phyloP scores from a whole-genome alignment of 1,140 invertebrate genomes.

The Drosophila truncata region DNA sequence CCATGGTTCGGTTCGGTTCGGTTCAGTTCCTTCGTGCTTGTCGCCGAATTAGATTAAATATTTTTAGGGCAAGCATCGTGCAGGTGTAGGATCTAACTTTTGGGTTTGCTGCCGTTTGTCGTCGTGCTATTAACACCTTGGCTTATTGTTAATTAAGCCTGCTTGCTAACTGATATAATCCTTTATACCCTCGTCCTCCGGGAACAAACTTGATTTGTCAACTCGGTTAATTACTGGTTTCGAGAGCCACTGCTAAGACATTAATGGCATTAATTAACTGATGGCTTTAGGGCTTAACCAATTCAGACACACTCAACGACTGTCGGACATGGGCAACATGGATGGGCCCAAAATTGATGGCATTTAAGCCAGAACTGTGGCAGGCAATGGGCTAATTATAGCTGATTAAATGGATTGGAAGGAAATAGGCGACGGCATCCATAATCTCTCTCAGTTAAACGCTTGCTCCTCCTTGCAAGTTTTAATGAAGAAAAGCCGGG shows the following conservation, averaged over 20 bases:
- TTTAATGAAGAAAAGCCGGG: too few species aligned
- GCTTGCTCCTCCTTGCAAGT: neutral
- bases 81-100: conserved; percentile 11
- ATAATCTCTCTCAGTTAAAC: neutral
- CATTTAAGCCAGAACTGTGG: conserved; percentile 17
- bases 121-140: conserved; percentile 68
- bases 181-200: conserved; percentile 14
- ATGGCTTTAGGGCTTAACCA: conserved; percentile 56
- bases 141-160: conserved; percentile 73
- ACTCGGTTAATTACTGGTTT: conserved; percentile 72
- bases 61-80: conserved; percentile 24
- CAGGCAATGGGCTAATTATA: conserved; percentile 29
- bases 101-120: conserved; percentile 39
- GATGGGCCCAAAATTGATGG: conserved; percentile 28
- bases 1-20: neutral
- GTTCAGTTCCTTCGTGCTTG: conserved; percentile 20
- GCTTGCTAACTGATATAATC: conserved; percentile 61
- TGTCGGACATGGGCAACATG: conserved; percentile 9
- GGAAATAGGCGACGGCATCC: neutral
- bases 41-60: conserved; percentile 68
- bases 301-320: conserved; percentile 33
- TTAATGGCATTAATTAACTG: conserved; percentile 77
- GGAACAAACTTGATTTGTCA: conserved; percentile 63
- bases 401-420: conserved; percentile 38
- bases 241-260: conserved; percentile 50